phyloP scores from a whole-genome alignment of 1,140 invertebrate species.

The Teleogryllus occipitalis region DNA sequence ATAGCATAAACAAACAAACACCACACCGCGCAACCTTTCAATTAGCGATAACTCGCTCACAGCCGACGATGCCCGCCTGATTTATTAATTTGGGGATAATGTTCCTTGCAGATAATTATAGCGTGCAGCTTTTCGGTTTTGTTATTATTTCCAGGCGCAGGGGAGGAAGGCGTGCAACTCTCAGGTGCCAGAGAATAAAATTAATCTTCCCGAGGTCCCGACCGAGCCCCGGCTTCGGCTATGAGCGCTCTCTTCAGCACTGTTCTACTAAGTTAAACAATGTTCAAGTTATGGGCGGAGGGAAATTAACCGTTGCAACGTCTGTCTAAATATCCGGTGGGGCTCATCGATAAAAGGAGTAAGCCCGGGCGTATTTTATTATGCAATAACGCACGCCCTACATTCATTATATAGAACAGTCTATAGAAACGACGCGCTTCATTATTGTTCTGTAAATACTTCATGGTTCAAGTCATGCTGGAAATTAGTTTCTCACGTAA shows the following conservation, averaged over 20 bases:
- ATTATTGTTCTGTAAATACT: constrained; percentile 6
- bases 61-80: background rate
- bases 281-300: background rate
- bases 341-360: background rate
- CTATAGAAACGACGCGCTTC: background rate
- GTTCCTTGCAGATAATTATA: background rate
- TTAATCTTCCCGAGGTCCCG: background rate
- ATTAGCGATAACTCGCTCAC: constrained; percentile 3
- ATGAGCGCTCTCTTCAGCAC: background rate
- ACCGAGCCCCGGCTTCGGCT: background rate
- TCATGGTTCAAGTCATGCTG: background rate
- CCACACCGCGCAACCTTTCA: background rate
- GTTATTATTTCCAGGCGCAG: background rate
- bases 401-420: background rate
- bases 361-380: background rate
- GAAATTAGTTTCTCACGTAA: background rate
- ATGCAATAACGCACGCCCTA: background rate
- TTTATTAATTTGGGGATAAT: constrained; percentile 2
- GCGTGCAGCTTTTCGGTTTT: background rate
- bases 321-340: background rate
- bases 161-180: background rate
- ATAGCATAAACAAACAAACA: constrained; percentile 5
- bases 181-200: background rate
- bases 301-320: background rate
- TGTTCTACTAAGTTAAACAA: constrained; percentile 5